Evolutionary conservation across 2,113 vertebrate genomes (phyloP).

Genomic region (Plotosus lineatus): DNA sequence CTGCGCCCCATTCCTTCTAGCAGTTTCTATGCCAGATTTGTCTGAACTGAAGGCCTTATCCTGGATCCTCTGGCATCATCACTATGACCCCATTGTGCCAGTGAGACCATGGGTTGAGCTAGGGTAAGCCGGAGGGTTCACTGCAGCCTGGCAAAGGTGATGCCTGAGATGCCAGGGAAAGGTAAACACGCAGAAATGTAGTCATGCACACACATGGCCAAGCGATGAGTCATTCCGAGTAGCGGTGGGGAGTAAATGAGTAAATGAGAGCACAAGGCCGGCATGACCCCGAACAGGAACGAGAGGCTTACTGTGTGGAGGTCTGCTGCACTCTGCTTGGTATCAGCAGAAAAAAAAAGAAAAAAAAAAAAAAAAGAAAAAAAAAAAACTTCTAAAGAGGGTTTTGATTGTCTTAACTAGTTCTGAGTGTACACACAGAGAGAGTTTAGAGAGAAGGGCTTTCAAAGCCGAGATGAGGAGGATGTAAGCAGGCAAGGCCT

Average conservation of each 20-base stretch:
- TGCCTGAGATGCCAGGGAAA: conserved; percentile 42
- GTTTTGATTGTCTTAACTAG: conserved; percentile 76
- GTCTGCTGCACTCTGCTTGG: conserved; percentile 52
- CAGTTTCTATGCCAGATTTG: conserved; percentile 53
- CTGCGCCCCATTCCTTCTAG: conserved; percentile 42
- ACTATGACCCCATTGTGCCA: conserved; percentile 57
- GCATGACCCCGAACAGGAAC: conserved; percentile 78
- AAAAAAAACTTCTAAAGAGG: conserved; percentile 74
- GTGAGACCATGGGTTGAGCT: conserved; percentile 50
- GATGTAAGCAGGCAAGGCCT: conserved; percentile 68
- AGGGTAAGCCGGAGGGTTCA: conserved; percentile 56
- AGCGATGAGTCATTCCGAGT: conserved; percentile 60
- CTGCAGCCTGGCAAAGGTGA: conserved; percentile 51
- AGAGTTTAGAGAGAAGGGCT: conserved; percentile 73
- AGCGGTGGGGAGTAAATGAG: conserved; percentile 56
- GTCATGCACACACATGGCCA: neutral
- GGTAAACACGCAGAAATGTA: conserved; percentile 53
- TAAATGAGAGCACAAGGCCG: conserved; percentile 63
- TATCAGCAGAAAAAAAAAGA: conserved; percentile 65
- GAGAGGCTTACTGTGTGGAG: conserved; percentile 30
- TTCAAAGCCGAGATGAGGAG: conserved; percentile 85
- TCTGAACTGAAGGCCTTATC: conserved; percentile 53
- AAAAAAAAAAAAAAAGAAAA: conserved; percentile 68
- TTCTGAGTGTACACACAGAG: conserved; percentile 80
- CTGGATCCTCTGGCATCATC: conserved; percentile 54